phyloP scores from a whole-genome alignment of 2,888 invertebrate species.

The Polia nebulosa region DNA sequence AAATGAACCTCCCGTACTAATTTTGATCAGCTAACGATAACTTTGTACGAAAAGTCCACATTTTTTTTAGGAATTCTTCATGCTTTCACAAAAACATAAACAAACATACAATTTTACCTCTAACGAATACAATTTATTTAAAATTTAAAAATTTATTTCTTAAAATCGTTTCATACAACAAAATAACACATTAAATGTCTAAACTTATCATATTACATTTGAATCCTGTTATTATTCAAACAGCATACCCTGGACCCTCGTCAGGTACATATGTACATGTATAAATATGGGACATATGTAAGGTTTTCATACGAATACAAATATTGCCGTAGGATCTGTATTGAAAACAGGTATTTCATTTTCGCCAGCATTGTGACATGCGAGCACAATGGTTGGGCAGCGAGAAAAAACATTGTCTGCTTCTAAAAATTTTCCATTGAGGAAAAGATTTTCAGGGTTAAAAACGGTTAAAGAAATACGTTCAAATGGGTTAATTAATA shows the following conservation, averaged over 20 bases:
- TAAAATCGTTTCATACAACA: slow-evolving; percentile 1
- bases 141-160: neutral
- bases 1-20: too few species aligned
- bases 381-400: neutral
- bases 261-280: slow-evolving; percentile 34
- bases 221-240: slow-evolving; percentile 55
- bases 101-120: too few species aligned
- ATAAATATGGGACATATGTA: slow-evolving; percentile 57
- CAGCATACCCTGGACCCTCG: slow-evolving; percentile 36
- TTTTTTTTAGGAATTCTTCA: too few species aligned
- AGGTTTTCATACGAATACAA: slow-evolving; percentile 60
- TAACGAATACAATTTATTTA: too few species aligned
- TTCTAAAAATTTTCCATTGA: slow-evolving; percentile 5
- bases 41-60: too few species aligned
- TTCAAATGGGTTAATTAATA: neutral
- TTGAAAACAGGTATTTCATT: slow-evolving; percentile 56
- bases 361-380: slow-evolving; percentile 22
- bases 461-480: neutral
- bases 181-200: slow-evolving; percentile 20
- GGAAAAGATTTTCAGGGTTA: neutral
- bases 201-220: slow-evolving; percentile 41
- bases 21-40: too few species aligned
- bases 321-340: slow-evolving; percentile 56
- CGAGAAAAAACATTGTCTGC: neutral
- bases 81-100: too few species aligned